phyloP scores from a whole-genome alignment of 2,113 vertebrate genomes.

The Thamnophis sirtalis region DNA sequence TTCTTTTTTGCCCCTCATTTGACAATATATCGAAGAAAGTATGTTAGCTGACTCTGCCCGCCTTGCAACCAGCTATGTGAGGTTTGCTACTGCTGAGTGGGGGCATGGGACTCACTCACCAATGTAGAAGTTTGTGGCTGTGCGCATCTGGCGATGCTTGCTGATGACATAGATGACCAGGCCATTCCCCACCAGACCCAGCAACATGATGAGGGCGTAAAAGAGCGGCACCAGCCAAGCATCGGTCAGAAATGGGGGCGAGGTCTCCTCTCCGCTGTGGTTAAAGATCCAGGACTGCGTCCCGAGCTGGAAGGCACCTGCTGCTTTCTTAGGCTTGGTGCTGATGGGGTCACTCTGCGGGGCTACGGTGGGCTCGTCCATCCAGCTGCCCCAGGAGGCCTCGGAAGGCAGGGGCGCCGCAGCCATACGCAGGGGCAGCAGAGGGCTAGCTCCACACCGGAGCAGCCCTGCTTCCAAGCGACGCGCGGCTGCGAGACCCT shows the following conservation, averaged over 20 bases:
- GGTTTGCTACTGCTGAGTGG: not conserved
- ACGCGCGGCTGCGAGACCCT: not conserved
- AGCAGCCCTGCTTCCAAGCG: not conserved
- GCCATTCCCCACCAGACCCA: constrained; percentile 56
- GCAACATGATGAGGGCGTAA: constrained; percentile 49
- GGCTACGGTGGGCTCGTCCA: not conserved
- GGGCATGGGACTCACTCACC: constrained; percentile 27
- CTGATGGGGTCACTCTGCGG: not conserved
- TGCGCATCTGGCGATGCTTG: constrained; percentile 51
- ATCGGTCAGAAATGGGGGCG: constrained; percentile 50
- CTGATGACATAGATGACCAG: constrained; percentile 52
- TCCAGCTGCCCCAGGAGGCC: not conserved
- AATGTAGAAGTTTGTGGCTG: constrained; percentile 56
- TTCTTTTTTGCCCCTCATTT: too few relatives aligned
- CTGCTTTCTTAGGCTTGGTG: not conserved
- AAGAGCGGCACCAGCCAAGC: constrained; percentile 55
- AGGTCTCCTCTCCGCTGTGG: constrained; percentile 21
- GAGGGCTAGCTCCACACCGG: not conserved
- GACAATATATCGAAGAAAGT: not conserved
- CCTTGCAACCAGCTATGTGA: not conserved
- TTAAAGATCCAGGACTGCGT: not conserved
- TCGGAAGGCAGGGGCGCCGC: not conserved
- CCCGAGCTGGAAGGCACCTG: not conserved
- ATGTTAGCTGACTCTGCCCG: too few relatives aligned
- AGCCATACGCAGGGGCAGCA: not conserved